Evolutionary conservation across 1,140 invertebrate species (phyloP), one percentile per base, ranked within the genome.

Genomic region (Drosophila virilis): DNA sequence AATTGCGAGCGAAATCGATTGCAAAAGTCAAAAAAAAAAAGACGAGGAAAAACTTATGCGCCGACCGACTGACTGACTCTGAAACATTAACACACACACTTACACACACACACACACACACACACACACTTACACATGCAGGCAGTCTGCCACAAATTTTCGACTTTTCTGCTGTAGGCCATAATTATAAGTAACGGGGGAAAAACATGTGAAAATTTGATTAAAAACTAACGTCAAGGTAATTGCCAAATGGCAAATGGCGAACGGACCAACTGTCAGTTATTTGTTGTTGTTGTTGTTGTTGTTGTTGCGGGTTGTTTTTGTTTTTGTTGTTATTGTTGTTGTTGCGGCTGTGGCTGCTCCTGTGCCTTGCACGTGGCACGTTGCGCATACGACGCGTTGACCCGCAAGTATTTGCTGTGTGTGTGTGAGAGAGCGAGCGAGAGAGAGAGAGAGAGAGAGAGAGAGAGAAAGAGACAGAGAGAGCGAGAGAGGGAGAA

Each of bases 181-280:
- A 58, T 58, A 74, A 74, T 74, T 74, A 74, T 43, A 60, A 68
- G 55, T 64, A 46, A 17, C 17, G n/a, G 38, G 66, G 65, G 43
- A 61, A 52, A 78, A 71, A 75, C 78, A 72, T 73, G 68, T 55
- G 66, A 55, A 89, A 89, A 88, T 88, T 88, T 88, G 84, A 88
- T 88, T 88, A 84, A 89, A 88, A 88, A 89, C 70, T 72, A 71
- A 73, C 76, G 59, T 79, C 84, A 84, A 89, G 69, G 59, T 89
- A 88, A 88, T 89, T 89, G 84, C 61, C 58, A 70, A 72, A 59
- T 59, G 69, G 60, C 78, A 52, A 67, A 64, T 60, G 65, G 71
- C 10, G 46, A 75, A 42, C 17, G 10, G 22, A 10, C 17, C 43
- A 61, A 51, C 48, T 33, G 38, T 10, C 32, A 42, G 40, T 42